Conservation (phyloP, 2,888 invertebrate genomes). For the Amblyjoppa proteus region DNA sequence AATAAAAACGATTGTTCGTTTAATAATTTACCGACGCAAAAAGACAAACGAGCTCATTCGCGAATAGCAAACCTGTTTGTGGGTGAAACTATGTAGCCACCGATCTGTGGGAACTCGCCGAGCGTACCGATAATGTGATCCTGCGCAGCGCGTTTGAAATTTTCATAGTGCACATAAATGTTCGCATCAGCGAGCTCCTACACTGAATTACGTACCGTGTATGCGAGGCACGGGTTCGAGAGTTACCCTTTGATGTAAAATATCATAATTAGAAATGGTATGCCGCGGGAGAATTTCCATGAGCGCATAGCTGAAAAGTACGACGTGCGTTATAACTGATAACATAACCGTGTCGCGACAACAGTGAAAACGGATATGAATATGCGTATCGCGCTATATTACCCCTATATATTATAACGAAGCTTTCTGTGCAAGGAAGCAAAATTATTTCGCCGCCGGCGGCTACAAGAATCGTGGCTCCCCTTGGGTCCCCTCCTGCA, state of each 20-base stretch:
- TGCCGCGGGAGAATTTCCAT: not conserved
- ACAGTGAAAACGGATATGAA: not conserved
- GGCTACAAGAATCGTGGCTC: no score
- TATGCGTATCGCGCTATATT: no score
- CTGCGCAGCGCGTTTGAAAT: not conserved
- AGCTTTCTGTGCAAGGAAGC: no score
- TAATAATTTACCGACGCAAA: not conserved
- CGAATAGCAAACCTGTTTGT: not conserved
- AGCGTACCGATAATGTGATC: not conserved
- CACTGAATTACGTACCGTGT: not conserved
- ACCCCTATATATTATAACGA: no score
- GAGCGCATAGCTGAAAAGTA: not conserved
- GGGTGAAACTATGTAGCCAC: not conserved
- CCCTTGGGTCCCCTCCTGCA: no score
- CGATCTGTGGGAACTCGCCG: not conserved
- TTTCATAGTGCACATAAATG: not conserved
- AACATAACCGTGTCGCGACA: not conserved
- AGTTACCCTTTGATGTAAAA: constrained; percentile 37
- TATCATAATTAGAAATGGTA: constrained; percentile 43
- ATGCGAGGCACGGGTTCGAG: not conserved
- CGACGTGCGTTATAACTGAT: not conserved
- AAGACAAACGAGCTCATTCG: not conserved
- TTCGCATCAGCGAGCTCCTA: not conserved
- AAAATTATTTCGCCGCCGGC: no score
- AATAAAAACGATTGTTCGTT: not conserved